phyloP scores from a whole-genome alignment of 2,113 vertebrate genomes.

The Boleophthalmus pectinirostris region DNA sequence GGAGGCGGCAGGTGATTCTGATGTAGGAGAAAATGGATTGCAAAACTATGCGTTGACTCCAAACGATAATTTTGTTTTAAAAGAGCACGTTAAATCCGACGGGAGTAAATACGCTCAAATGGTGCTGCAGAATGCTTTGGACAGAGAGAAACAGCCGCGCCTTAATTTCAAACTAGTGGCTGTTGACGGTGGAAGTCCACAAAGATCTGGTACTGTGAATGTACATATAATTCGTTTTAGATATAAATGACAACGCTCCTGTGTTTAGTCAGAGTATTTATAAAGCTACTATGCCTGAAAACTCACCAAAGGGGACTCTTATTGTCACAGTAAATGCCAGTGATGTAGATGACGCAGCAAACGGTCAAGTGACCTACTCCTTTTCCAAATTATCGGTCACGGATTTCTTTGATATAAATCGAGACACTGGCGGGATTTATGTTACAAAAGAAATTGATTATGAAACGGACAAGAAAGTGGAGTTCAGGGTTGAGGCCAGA shows the following conservation, averaged over 20 bases:
- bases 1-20: slow-evolving; percentile 69
- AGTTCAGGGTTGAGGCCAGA: slow-evolving; percentile 74
- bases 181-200: slow-evolving; percentile 62
- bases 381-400: too few relatives aligned
- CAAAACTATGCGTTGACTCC: slow-evolving; percentile 72
- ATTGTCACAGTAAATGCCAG: slow-evolving; percentile 43
- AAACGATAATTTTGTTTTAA: slow-evolving; percentile 65
- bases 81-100: slow-evolving; percentile 56
- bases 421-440: too few relatives aligned
- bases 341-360: slow-evolving; percentile 48
- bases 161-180: slow-evolving; percentile 57
- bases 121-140: slow-evolving; percentile 73
- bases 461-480: slow-evolving; percentile 53
- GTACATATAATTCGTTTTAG: slow-evolving; percentile 52
- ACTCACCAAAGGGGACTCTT: slow-evolving; percentile 17
- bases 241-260: slow-evolving; percentile 60
- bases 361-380: slow-evolving; percentile 37
- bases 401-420: too few relatives aligned
- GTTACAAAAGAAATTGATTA: slow-evolving; percentile 51
- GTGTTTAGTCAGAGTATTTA: slow-evolving; percentile 57
- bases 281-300: slow-evolving; percentile 49
- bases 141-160: slow-evolving; percentile 53
- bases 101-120: slow-evolving; percentile 66
- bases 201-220: slow-evolving; percentile 60
- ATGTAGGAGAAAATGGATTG: slow-evolving; percentile 72